Evolutionary conservation across 2,797 vertebrate genomes (phyloP).

Genomic region (Oreonectes daqikongensis): DNA sequence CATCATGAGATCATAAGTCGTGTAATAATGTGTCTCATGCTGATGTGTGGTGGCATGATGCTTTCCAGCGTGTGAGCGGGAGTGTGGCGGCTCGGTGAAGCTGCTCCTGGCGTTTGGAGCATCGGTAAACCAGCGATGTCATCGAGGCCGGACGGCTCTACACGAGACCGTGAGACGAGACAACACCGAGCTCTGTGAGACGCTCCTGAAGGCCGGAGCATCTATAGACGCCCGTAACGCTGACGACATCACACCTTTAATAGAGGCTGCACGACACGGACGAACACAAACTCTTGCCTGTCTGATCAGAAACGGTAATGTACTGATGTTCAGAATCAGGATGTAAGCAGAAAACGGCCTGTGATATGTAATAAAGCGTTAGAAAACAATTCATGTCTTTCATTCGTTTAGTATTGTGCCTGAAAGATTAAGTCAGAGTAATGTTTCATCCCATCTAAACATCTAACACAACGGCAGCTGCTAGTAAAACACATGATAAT

Average conservation of each 20-base stretch:
- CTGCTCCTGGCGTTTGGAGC: slow-evolving; percentile 84
- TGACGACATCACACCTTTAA: slow-evolving; percentile 88
- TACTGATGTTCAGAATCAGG: no score
- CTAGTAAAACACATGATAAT: no score
- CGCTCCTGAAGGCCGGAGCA: slow-evolving; percentile 84
- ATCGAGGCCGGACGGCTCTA: slow-evolving; percentile 89
- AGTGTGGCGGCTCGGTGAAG: slow-evolving; percentile 79
- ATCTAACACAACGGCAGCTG: no score
- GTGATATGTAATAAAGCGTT: no score
- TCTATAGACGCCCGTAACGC: slow-evolving; percentile 83
- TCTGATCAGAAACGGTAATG: slow-evolving; percentile 84
- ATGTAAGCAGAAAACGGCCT: no score
- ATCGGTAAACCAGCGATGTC: slow-evolving; percentile 90
- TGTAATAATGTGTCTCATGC: neutral
- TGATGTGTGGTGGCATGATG: neutral
- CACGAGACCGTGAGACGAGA: slow-evolving; percentile 88
- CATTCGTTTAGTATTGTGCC: no score
- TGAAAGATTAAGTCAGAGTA: no score
- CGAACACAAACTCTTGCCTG: slow-evolving; percentile 80
- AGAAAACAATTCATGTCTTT: no score
- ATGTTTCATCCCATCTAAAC: no score
- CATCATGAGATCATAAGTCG: neutral
- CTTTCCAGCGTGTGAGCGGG: slow-evolving; percentile 84
- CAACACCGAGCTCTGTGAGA: slow-evolving; percentile 84
- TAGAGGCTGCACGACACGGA: slow-evolving; percentile 89